Conservation (phyloP, 2,113 vertebrate species). For the Ceyx melanurus region DNA sequence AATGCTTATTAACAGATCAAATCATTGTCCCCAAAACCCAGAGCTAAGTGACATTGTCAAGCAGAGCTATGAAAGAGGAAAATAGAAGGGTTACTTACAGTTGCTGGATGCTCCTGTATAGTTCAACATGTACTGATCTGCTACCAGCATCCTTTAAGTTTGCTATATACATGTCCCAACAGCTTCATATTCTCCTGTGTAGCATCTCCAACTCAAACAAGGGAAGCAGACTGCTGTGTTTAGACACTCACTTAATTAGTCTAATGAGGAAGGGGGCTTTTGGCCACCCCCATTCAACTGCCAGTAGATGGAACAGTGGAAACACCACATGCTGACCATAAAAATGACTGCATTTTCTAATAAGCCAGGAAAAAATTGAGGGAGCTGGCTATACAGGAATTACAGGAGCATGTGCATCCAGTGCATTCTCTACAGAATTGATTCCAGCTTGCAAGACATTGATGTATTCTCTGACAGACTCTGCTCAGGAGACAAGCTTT, state of each 20-base stretch:
- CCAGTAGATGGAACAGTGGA: neutral
- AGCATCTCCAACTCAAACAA: constrained; percentile 4
- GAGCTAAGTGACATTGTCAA: neutral
- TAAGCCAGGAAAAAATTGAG: constrained; percentile 25
- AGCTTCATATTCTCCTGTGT: constrained; percentile 33
- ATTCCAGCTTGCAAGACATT: constrained; percentile 53
- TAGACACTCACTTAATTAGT: constrained; percentile 40
- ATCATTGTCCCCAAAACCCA: neutral
- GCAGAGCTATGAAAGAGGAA: neutral
- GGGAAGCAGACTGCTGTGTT: neutral
- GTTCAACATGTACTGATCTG: constrained; percentile 41
- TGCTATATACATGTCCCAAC: constrained; percentile 11
- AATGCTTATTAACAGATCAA: neutral
- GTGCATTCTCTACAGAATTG: constrained; percentile 24
- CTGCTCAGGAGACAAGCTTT: constrained; percentile 58
- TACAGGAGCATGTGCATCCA: constrained; percentile 29
- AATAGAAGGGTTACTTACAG: constrained; percentile 52
- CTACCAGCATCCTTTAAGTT: constrained; percentile 71
- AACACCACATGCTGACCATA: constrained; percentile 18
- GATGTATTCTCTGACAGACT: constrained; percentile 60
- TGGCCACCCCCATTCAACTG: neutral
- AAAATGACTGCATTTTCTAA: constrained; percentile 10
- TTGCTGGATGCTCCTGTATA: neutral
- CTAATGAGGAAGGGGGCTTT: neutral
- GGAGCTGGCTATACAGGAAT: constrained; percentile 44